phyloP scores from a whole-genome alignment of 2,888 invertebrate species.

The Epinotia demarniana region DNA sequence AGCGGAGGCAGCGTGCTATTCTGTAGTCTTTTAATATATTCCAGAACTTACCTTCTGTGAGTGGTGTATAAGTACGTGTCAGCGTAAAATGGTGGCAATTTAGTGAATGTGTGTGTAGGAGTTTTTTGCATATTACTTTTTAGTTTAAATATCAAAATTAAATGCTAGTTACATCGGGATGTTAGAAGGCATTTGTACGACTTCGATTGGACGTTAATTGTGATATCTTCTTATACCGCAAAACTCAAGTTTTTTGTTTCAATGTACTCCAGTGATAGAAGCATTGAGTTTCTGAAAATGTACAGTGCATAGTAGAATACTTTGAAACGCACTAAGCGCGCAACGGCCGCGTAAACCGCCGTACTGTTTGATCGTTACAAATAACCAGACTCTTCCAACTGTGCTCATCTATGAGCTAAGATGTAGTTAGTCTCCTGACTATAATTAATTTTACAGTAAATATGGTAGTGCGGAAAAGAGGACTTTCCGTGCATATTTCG shows the following conservation, averaged over 20 bases:
- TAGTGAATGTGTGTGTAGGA: not conserved
- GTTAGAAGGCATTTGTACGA: slow-evolving; percentile 4
- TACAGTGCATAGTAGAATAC: not conserved
- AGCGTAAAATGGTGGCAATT: not conserved
- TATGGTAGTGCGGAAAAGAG: no score
- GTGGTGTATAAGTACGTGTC: not conserved
- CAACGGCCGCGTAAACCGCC: not conserved
- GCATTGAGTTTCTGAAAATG: not conserved
- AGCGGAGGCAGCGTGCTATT: slow-evolving; percentile 32
- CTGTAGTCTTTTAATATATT: not conserved
- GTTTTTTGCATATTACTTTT: not conserved
- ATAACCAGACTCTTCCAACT: not conserved
- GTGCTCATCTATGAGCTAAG: not conserved
- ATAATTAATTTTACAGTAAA: no score
- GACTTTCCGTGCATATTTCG: no score
- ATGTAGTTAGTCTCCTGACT: not conserved
- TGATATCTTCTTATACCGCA: not conserved
- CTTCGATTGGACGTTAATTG: not conserved
- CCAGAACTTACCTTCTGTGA: slow-evolving; percentile 1
- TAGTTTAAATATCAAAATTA: not conserved
- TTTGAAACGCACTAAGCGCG: not conserved
- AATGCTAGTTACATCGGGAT: not conserved
- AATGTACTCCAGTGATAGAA: not conserved
- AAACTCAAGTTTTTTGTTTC: no score
- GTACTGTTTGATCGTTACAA: not conserved